Percentiles rank a stretch among this genome's conserved stretches.
phyloP scores from a whole-genome alignment of 1,140 invertebrate species.

The Diuraphis noxia region DNA sequence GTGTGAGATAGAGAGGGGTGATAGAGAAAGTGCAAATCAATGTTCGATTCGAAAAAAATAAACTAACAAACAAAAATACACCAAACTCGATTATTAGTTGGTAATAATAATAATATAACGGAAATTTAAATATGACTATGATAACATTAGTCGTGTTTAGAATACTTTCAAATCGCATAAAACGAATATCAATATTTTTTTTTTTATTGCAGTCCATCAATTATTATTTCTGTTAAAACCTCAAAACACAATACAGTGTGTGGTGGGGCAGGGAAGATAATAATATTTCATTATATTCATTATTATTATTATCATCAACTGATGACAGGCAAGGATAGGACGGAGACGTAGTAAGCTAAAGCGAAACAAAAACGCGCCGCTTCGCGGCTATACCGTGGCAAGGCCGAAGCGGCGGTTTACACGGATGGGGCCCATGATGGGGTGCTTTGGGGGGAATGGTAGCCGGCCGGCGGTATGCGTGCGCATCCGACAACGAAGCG shows the following conservation, averaged over 20 bases:
- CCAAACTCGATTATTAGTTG: not conserved
- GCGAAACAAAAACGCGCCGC: not conserved
- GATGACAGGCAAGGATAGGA: not conserved
- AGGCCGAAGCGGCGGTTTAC: not conserved
- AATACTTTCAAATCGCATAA: not conserved
- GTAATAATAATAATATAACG: not conserved
- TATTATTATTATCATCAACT: not conserved
- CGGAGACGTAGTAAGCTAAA: not conserved
- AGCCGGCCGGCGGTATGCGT: slow-evolving; percentile 11
- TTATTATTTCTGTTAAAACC: not conserved
- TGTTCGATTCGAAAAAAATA: not conserved
- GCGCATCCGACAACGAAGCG: not conserved
- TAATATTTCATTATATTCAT: not conserved
- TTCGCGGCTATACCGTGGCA: not conserved
- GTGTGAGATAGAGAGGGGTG: too few relatives aligned
- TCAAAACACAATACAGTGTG: not conserved
- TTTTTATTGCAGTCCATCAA: not conserved
- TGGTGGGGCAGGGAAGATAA: not conserved
- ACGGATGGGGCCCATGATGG: not conserved
- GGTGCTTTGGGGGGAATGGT: not conserved
- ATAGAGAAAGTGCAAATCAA: not conserved
- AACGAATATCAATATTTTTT: not conserved
- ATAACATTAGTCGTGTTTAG: not conserved
- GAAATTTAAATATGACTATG: not conserved
- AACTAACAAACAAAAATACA: not conserved